Evolutionary conservation across 2,888 invertebrate genomes (phyloP).

Genomic region (Tachystola acroxantha): DNA sequence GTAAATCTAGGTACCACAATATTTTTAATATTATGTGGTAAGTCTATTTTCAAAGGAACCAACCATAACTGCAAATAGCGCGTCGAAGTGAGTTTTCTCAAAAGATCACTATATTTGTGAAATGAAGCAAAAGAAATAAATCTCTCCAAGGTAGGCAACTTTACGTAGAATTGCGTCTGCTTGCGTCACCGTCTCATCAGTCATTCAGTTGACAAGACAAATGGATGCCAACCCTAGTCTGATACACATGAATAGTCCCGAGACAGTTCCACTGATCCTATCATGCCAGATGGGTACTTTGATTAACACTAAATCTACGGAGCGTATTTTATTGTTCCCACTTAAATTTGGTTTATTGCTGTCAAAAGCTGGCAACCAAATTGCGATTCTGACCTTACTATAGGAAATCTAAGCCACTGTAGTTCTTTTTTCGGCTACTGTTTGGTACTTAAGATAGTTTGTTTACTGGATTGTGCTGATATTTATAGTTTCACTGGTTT

Average conservation of each 20-base stretch:
- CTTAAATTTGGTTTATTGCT: background rate
- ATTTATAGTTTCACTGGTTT: no score
- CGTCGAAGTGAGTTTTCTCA: background rate
- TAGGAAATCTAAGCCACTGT: no score
- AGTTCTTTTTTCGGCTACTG: no score
- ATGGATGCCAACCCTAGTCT: constrained; percentile 16
- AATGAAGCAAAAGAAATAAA: constrained; percentile 5
- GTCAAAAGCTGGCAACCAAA: background rate
- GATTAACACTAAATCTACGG: constrained; percentile 9
- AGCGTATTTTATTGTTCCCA: constrained; percentile 3
- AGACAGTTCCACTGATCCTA: constrained; percentile 10
- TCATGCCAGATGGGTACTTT: constrained; percentile 7
- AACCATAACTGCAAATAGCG: no score
- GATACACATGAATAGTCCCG: constrained; percentile 15
- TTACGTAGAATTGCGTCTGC: constrained; percentile 9
- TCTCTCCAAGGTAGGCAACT: constrained; percentile 5
- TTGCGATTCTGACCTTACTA: no score
- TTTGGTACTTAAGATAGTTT: no score
- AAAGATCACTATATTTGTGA: constrained; percentile 4
- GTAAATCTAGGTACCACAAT: no score
- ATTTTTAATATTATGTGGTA: no score
- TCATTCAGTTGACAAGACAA: constrained; percentile 24
- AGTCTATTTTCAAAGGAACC: no score
- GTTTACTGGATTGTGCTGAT: no score
- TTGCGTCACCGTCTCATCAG: constrained; percentile 17